Evolutionary conservation across 2,888 invertebrate genomes (phyloP).

Genomic region (Timema cristinae): DNA sequence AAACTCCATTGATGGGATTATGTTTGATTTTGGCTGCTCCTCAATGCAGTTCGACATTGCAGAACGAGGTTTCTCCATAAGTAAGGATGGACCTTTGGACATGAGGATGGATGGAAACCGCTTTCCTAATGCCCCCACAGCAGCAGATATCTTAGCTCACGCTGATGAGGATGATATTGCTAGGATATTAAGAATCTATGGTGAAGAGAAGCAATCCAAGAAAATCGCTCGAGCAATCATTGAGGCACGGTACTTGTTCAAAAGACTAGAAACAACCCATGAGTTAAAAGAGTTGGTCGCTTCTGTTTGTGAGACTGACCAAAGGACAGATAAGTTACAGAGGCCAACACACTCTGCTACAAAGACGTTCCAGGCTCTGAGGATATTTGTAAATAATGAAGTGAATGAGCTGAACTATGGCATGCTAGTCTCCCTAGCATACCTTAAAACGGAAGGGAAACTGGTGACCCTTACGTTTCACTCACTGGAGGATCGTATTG

Average conservation of each 20-base stretch:
- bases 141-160: slow-evolving; percentile 79
- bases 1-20: slow-evolving; percentile 74
- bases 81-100: slow-evolving; percentile 81
- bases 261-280: slow-evolving; percentile 72
- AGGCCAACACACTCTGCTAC: slow-evolving; percentile 79
- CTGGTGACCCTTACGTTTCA: slow-evolving; percentile 85
- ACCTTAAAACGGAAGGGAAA: slow-evolving; percentile 72
- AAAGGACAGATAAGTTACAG: slow-evolving; percentile 66
- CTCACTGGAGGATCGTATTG: slow-evolving; percentile 88
- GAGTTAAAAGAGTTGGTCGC: slow-evolving; percentile 75
- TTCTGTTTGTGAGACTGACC: slow-evolving; percentile 53
- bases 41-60: slow-evolving; percentile 90
- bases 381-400: slow-evolving; percentile 96
- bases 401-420: slow-evolving; percentile 91
- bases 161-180: slow-evolving; percentile 73
- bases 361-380: slow-evolving; percentile 87
- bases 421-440: slow-evolving; percentile 70
- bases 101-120: slow-evolving; percentile 91
- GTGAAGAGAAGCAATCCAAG: slow-evolving; percentile 83
- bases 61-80: slow-evolving; percentile 80
- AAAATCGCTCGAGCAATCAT: slow-evolving; percentile 84
- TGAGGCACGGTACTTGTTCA: slow-evolving; percentile 72
- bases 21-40: slow-evolving; percentile 93
- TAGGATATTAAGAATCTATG: slow-evolving; percentile 84
- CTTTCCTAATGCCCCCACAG: slow-evolving; percentile 69